Conservation (phyloP, 2,113 vertebrate species). For the Thamnophis sirtalis region DNA sequence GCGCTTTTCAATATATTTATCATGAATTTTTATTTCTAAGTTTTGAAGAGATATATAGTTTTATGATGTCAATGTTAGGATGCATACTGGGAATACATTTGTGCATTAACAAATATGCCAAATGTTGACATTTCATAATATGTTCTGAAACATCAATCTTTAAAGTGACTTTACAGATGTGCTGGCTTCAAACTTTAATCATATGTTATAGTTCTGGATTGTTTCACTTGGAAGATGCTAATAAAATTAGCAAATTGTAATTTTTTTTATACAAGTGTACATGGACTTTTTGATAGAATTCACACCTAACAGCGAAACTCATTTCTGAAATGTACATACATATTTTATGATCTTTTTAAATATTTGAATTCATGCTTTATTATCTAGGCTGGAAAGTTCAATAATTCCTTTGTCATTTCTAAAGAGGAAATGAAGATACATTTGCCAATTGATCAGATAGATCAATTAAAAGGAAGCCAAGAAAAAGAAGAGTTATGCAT, state of each 20-base stretch:
- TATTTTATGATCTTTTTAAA: neutral
- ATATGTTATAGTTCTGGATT: neutral
- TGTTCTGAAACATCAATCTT: constrained; percentile 22
- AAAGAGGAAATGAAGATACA: neutral
- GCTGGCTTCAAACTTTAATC: constrained; percentile 15
- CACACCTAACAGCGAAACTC: neutral
- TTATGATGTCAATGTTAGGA: neutral
- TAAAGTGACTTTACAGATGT: constrained; percentile 34
- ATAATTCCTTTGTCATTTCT: neutral
- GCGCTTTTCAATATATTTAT: neutral
- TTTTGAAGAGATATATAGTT: neutral
- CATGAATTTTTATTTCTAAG: neutral
- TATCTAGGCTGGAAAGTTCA: neutral
- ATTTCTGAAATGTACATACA: neutral
- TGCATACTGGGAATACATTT: constrained; percentile 29
- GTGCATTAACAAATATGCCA: neutral
- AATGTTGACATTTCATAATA: neutral
- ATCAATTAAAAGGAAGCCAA: no score
- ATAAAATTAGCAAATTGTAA: neutral
- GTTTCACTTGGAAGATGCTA: neutral
- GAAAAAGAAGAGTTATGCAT: neutral
- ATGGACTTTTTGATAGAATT: neutral
- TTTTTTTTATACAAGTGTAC: neutral
- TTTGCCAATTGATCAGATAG: neutral
- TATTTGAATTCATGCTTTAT: neutral